These are phyloP conservation scores for Myanophis thanlyinensis DNA, from an alignment of 2,113 vertebrate species.

Conservation along the genomic window DNA sequence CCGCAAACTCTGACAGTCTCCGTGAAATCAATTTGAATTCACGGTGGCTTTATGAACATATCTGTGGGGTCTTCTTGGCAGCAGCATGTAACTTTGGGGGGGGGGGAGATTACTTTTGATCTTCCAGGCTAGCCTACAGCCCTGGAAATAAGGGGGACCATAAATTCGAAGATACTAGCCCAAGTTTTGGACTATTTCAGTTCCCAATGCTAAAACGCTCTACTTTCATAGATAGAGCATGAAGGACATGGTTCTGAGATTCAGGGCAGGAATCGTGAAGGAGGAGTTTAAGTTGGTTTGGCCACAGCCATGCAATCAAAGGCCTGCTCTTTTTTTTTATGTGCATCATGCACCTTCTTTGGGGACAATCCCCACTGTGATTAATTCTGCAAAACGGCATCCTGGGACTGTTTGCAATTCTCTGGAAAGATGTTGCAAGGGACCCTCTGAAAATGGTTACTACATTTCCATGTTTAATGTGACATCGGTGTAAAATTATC, in stretches of 20 bases:
- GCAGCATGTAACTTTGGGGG: background rate
- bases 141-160: background rate
- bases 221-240: background rate
- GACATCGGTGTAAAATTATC: background rate
- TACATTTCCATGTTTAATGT: background rate
- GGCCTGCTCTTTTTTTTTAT: background rate
- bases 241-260: background rate
- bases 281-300: background rate
- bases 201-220: background rate
- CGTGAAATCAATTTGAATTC: background rate
- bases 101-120: background rate
- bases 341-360: background rate
- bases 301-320: background rate
- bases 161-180: background rate
- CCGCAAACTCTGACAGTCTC: too few species aligned
- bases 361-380: background rate
- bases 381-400: background rate
- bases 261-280: too few species aligned
- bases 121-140: background rate
- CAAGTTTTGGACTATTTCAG: background rate
- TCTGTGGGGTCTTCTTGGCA: background rate
- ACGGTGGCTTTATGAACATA: background rate
- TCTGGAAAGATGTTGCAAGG: background rate
- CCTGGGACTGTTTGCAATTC: background rate
- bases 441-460: background rate